phyloP scores from a whole-genome alignment of 2,888 invertebrate genomes.

The Agrotis clavis region DNA sequence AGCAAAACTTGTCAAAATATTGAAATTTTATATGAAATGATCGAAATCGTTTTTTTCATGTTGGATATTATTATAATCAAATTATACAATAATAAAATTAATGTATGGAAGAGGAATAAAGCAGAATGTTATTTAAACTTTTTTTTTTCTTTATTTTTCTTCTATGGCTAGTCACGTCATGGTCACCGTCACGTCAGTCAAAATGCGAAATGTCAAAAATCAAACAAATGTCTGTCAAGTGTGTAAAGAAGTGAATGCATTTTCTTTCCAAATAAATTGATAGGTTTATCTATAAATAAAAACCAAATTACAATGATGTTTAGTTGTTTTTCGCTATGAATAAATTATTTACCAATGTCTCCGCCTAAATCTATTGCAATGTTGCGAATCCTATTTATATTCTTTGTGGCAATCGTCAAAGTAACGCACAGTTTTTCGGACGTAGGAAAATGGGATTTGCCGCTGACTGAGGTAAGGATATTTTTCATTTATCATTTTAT shows the following conservation, averaged over 20 bases:
- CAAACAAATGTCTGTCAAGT: conserved; percentile 58
- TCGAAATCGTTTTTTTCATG: background rate
- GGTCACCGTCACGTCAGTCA: background rate
- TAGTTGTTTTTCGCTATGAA: conserved; percentile 51
- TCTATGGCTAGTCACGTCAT: background rate
- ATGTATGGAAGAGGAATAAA: too few species aligned
- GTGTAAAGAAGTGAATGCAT: conserved; percentile 46
- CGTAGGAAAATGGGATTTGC: conserved; percentile 93
- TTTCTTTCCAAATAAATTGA: conserved; percentile 52
- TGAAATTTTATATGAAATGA: too few species aligned
- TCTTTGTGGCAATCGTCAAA: conserved; percentile 77
- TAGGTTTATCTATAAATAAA: conserved; percentile 56
- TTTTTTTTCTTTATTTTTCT: too few species aligned
- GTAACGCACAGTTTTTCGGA: conserved; percentile 89
- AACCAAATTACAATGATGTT: conserved; percentile 69
- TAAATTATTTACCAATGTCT: conserved; percentile 62
- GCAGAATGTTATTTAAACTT: too few species aligned
- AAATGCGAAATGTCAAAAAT: conserved; percentile 33
- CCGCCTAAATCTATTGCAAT: conserved; percentile 70
- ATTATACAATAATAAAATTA: too few species aligned
- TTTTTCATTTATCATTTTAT: conserved; percentile 9
- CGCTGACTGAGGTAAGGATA: conserved; percentile 89
- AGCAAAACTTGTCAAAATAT: background rate
- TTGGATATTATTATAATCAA: background rate
- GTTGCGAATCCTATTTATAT: conserved; percentile 77